phyloP scores from a whole-genome alignment of 2,888 invertebrate species.

The Rambutsinella grinnellia region DNA sequence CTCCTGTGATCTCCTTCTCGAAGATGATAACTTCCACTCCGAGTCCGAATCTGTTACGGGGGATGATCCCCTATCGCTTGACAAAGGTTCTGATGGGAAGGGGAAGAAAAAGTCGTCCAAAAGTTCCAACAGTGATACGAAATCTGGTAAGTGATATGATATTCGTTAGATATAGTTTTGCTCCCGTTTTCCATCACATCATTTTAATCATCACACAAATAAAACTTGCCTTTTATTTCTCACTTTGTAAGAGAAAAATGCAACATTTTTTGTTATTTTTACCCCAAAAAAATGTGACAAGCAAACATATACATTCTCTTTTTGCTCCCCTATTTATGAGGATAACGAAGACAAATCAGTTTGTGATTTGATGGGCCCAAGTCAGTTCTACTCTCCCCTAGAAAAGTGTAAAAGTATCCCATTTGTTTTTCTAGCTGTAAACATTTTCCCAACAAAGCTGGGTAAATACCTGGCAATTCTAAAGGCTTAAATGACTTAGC shows the following conservation, averaged over 20 bases:
- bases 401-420: background rate
- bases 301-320: too few relatives aligned
- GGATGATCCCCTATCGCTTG: constrained; percentile 65
- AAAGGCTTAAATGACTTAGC: too few relatives aligned
- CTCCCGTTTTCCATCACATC: background rate
- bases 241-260: too few relatives aligned
- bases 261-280: background rate
- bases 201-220: too few relatives aligned
- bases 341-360: constrained; percentile 39
- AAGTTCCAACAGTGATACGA: constrained; percentile 66
- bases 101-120: constrained; percentile 66
- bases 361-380: constrained; percentile 36
- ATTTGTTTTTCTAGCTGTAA: constrained; percentile 33
- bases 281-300: constrained; percentile 13
- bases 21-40: constrained; percentile 65
- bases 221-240: too few relatives aligned
- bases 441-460: constrained; percentile 16
- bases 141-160: constrained; percentile 63
- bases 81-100: constrained; percentile 65
- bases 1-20: constrained; percentile 66
- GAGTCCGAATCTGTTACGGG: constrained; percentile 65
- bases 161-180: background rate
- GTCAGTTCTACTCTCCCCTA: constrained; percentile 18
- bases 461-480: constrained; percentile 9
- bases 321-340: background rate